These are phyloP conservation scores for Perdix hodgsoniae DNA, from an alignment of 2,797 vertebrate species.

Conservation along the genomic window DNA sequence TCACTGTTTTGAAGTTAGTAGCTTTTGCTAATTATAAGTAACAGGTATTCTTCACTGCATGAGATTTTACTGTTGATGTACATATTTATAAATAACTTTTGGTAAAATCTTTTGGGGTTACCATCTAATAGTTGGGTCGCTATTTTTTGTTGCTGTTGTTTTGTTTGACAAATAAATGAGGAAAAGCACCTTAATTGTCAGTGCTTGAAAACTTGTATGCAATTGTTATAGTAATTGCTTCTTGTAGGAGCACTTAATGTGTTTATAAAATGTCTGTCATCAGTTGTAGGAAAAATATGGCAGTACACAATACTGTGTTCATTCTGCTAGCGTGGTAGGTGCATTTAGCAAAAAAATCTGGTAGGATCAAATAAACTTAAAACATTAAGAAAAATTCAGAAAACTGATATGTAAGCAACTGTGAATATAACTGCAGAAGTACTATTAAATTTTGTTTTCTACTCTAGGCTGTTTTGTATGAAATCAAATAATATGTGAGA, in stretches of 20 bases:
- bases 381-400: not conserved
- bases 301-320: accelerated
- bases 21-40: not conserved
- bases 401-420: not conserved
- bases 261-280: not conserved
- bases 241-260: not conserved
- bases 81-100: not conserved
- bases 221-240: not conserved
- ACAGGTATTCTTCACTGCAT: not conserved
- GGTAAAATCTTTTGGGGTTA: not conserved
- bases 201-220: not conserved
- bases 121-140: not conserved
- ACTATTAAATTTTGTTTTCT: not conserved
- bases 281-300: not conserved
- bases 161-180: not conserved
- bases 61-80: not conserved
- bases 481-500: not conserved
- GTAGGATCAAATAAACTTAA: not conserved
- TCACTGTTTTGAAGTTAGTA: not conserved
- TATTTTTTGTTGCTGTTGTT: no score
- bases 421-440: not conserved
- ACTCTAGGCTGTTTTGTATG: not conserved
- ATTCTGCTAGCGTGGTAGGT: not conserved
- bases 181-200: not conserved
- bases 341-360: not conserved